Base-by-base conservation (phyloP, 2,888 invertebrate genomes). In the Crioceris asparagi region DNA sequence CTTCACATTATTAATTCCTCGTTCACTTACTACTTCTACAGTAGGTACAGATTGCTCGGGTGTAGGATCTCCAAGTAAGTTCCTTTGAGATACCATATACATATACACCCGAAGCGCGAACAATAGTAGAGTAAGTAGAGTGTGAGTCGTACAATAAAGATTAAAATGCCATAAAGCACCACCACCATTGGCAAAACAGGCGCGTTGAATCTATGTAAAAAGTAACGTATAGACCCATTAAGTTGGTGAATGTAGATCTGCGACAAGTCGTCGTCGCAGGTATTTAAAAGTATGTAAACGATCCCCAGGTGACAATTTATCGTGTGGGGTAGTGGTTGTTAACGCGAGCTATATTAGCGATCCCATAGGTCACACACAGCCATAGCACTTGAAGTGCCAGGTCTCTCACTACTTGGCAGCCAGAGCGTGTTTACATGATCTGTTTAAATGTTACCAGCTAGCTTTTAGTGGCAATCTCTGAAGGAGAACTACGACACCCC, bases 191-290 rank as follows among this genome's bases (percentile, higher is more conserved):
- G 43, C 46, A 46, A 50, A 48, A 47, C 47, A 49, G 47, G 45
- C 47, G 39, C n/a, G 47, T 51, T 43, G 47, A 41, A 48, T 45
- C 3, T 49, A 45, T 47, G 49, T 50, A 51, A 50, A 48, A 51
- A 50, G 46, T 46, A 46, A 51, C 38, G 39, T 50, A 51, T 49
- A 47, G 48, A 40, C 43, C 48, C 50, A 52, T 50, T 52, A 52
- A 32, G 44, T 49, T 40, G 43, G 47, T 48, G 44, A 50, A 51
- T 51, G 51, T 50, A 43, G 47, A 49, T 48, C 51, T 49, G 46
- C 40, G 44, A 46, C 42, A 43, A 41, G 43, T 38, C 35, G 42
- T 7, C 29, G 33, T 33, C n/a, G n/a, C n/a, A n/a, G 35, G 43
- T 43, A 43, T 41, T 44, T 35, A 44, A 41, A 38, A 36, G 41